Conservation (phyloP, 2,888 invertebrate genomes). For the Pachymerium ferrugineum region DNA sequence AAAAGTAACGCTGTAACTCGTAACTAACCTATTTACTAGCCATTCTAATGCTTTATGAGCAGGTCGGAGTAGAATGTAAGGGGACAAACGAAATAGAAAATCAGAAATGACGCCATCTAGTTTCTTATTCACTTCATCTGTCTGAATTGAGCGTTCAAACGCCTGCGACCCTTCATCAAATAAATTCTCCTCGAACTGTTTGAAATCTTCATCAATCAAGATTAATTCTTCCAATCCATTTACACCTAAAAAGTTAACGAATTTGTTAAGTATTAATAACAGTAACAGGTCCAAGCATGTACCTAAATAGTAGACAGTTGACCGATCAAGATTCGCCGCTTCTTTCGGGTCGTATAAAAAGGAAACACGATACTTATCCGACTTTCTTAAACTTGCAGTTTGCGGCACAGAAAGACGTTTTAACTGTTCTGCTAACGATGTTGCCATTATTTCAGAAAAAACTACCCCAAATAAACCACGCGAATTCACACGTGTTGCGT, state of each 20-base stretch:
- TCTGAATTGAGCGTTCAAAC: slow-evolving; percentile 74
- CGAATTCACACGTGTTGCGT: background rate
- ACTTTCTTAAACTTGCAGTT: slow-evolving; percentile 58
- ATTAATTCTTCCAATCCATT: slow-evolving; percentile 79
- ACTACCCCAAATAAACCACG: background rate
- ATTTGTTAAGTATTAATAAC: too few species aligned
- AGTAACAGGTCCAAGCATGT: slow-evolving; percentile 33
- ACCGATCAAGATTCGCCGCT: slow-evolving; percentile 76
- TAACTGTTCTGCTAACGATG: slow-evolving; percentile 73
- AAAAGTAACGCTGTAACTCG: background rate
- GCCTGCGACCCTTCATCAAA: slow-evolving; percentile 71
- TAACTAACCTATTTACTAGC: slow-evolving; percentile 66
- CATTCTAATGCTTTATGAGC: slow-evolving; percentile 92
- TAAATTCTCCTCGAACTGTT: slow-evolving; percentile 65
- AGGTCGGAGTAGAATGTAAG: slow-evolving; percentile 77
- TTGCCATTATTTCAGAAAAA: slow-evolving; percentile 43
- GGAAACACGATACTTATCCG: slow-evolving; percentile 67
- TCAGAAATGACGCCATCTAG: slow-evolving; percentile 68
- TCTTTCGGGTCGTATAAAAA: slow-evolving; percentile 84
- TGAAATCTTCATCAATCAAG: slow-evolving; percentile 64
- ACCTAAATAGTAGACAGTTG: slow-evolving; percentile 81
- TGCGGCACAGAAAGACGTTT: slow-evolving; percentile 69
- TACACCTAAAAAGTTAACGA: slow-evolving; percentile 57
- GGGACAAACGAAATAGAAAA: slow-evolving; percentile 73
- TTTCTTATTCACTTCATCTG: slow-evolving; percentile 65